Percentiles rank a stretch among this genome's conserved stretches.
These are phyloP conservation scores for Mamestra brassicae DNA, from an alignment of 2,888 invertebrate species.

Conservation along the genomic window DNA sequence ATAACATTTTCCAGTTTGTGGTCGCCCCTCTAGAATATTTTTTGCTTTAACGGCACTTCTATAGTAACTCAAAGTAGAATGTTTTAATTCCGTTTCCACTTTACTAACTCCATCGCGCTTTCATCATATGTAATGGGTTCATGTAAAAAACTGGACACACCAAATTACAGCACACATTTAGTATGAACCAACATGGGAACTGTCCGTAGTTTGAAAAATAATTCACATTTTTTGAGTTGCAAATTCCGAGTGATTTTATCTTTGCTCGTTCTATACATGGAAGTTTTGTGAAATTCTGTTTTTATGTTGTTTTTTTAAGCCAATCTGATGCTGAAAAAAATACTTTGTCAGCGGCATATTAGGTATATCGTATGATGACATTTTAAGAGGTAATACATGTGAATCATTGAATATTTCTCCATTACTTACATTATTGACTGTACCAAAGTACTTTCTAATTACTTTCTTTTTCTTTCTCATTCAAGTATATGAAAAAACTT, in stretches of 20 bases:
- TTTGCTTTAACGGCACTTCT: neutral
- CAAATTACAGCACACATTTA: conserved; percentile 24
- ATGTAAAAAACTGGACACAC: conserved; percentile 27
- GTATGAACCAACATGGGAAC: conserved; percentile 11
- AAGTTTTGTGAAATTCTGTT: conserved; percentile 5
- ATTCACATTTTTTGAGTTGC: conserved; percentile 23
- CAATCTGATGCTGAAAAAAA: neutral
- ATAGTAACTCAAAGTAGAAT: conserved; percentile 4
- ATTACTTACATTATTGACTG: no score
- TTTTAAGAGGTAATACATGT: no score
- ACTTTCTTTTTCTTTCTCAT: no score
- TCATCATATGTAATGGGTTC: conserved; percentile 17
- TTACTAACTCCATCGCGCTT: conserved; percentile 11
- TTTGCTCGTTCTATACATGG: neutral
- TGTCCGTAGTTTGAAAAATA: conserved; percentile 5
- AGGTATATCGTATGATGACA: no score
- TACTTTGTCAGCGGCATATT: neutral
- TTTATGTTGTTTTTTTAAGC: neutral
- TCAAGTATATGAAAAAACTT: no score
- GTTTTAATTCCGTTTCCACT: conserved; percentile 27
- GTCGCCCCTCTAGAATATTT: neutral
- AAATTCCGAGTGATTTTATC: conserved; percentile 31
- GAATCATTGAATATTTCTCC: no score
- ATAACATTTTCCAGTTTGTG: neutral
- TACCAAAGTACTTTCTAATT: no score